Conservation (phyloP, 2,797 vertebrate genomes). For the Sebastes trivittatus region DNA sequence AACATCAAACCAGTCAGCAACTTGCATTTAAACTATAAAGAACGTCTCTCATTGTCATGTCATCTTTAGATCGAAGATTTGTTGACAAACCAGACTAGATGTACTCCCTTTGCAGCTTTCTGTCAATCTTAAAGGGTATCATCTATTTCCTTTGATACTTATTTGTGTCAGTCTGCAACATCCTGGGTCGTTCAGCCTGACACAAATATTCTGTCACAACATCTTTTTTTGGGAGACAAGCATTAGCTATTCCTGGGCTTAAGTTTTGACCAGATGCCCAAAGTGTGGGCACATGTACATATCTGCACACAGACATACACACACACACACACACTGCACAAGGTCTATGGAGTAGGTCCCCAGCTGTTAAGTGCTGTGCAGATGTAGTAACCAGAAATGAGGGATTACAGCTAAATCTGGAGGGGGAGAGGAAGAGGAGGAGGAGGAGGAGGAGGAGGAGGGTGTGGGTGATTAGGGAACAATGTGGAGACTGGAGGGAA, state of each 20-base stretch:
- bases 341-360: constrained; percentile 50
- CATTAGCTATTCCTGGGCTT: constrained; percentile 52
- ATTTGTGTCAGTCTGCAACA: constrained; percentile 18
- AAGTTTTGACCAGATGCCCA: constrained; percentile 62
- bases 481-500: constrained; percentile 12
- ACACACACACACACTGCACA: neutral
- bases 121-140: neutral
- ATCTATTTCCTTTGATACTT: constrained; percentile 36
- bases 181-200: constrained; percentile 14
- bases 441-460: constrained; percentile 16
- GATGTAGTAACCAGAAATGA: constrained; percentile 75
- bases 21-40: neutral
- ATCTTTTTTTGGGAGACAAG: constrained; percentile 33
- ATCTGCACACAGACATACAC: constrained; percentile 17
- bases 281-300: constrained; percentile 40
- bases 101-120: neutral
- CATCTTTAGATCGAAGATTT: neutral
- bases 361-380: constrained; percentile 78
- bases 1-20: neutral
- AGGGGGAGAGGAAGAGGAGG: constrained; percentile 17
- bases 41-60: neutral
- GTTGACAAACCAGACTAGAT: constrained; percentile 28
- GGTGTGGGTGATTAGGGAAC: constrained; percentile 34
- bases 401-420: constrained; percentile 78
- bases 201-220: constrained; percentile 27